Evolutionary conservation across 2,113 vertebrate genomes (phyloP), one percentile per base, ranked within the genome.

Genomic region (Melanerpes aurifrons): DNA sequence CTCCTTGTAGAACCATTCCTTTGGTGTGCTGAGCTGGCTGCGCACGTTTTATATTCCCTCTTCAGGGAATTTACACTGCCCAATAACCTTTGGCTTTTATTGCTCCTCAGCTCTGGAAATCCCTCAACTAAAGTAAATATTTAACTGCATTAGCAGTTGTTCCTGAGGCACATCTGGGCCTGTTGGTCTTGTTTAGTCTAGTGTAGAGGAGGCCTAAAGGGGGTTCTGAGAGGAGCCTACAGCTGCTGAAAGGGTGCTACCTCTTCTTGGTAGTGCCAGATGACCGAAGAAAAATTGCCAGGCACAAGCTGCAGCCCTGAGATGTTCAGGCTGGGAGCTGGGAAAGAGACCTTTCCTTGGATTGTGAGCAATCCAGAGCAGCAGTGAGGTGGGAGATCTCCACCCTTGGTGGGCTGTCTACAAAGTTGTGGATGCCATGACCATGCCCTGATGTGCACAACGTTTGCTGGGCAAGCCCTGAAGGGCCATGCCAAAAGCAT

Each of bases 61-160:
- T 92, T 86, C 53, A 74, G 0, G 0, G 57, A 90, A 35, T 92
- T 89, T 89, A 84, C 92, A 82, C 50, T 78, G 86, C 71, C 80
- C 86, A 86, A 9, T 74, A 93, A 95, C 82, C 88, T 93, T 92
- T 86, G 66, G 25, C 54, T 91, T 81, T 90, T 64, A 70, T 90
- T 94, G 89, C 85, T 93, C 80, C 87, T 95, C 69, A 90, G 81
- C 80, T 95, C 92, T 89, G 58, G 58, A 96, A 95, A 90, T 92
- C 56, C 50, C 56, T 92, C 70, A 92, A 84, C 81, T 87, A 89
- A 90, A 94, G 91, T 89, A 96, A 96, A 96, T 96, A 95, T 94
- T 96, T 96, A 95, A 96, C 84, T 85, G 86, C 81, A 80, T 82
- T 90, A 92, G 78, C 40, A 85, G 81, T 94, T 89, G n/a, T 25